Conservation (phyloP, 2,888 invertebrate genomes). For the Heliconius cydno region DNA sequence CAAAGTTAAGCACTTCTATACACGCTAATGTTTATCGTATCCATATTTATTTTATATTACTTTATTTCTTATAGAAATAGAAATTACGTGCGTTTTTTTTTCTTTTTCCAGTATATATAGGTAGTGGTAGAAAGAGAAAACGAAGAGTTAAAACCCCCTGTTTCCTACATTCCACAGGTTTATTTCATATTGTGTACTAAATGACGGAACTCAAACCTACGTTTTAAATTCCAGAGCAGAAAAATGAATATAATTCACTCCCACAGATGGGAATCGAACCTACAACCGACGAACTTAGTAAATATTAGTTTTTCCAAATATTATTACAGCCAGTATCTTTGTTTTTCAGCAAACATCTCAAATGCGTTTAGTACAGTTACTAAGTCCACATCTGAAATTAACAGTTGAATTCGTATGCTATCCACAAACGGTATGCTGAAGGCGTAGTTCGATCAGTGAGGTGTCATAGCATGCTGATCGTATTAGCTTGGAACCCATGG, state of each 20-base stretch:
- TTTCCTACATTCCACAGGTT: no score
- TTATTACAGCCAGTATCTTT: background rate
- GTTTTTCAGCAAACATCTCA: background rate
- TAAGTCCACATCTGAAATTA: slow-evolving; percentile 33
- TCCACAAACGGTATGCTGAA: slow-evolving; percentile 38
- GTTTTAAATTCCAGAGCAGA: no score
- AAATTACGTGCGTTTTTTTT: background rate
- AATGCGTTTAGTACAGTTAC: background rate
- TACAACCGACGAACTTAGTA: no score
- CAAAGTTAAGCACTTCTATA: slow-evolving; percentile 15
- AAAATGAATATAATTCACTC: no score
- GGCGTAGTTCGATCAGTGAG: slow-evolving; percentile 31
- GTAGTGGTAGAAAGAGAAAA: background rate
- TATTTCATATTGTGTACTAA: no score
- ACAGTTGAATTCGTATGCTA: slow-evolving; percentile 28
- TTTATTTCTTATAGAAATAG: background rate
- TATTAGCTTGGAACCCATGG: background rate
- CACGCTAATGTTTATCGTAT: slow-evolving; percentile 10
- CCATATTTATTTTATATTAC: background rate
- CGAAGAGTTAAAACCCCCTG: background rate
- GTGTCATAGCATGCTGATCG: slow-evolving; percentile 30
- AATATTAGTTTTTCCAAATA: no score
- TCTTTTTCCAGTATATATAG: background rate
- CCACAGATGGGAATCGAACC: no score
- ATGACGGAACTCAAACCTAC: no score